These are phyloP conservation scores for Micromys minutus DNA, from an alignment of 2,113 vertebrate genomes.

Conservation along the genomic window DNA sequence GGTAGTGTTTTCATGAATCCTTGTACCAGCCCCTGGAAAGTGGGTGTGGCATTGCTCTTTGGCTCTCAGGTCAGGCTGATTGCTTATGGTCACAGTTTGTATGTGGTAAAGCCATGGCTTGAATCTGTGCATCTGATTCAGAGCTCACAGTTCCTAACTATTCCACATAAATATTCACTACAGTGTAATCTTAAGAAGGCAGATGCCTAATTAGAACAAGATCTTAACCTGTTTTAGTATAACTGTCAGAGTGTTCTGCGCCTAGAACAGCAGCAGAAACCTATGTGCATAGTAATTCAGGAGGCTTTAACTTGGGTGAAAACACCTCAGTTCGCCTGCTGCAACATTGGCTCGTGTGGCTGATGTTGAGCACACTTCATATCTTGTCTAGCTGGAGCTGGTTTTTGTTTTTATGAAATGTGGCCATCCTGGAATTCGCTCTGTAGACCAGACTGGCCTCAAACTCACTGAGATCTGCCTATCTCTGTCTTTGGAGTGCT, in stretches of 20 bases:
- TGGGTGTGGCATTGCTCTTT: not conserved
- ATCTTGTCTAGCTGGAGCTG: not conserved
- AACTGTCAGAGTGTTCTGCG: not conserved
- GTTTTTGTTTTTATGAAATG: not conserved
- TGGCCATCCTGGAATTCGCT: not conserved
- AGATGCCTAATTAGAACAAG: not conserved
- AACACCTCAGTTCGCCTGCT: not conserved
- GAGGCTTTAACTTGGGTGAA: not conserved
- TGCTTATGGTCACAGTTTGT: not conserved
- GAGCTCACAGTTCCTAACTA: not conserved
- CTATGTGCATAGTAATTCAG: not conserved
- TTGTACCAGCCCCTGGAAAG: not conserved
- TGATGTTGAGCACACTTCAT: not conserved
- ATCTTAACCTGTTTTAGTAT: conserved; percentile 19
- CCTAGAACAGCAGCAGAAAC: not conserved
- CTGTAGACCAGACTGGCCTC: not conserved
- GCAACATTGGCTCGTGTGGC: not conserved
- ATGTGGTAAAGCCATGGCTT: not conserved
- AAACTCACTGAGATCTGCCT: not conserved
- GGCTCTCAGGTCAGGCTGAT: not conserved
- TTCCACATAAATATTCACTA: not conserved
- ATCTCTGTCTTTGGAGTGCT: not conserved
- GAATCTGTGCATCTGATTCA: not conserved
- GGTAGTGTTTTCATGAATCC: not conserved
- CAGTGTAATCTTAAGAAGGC: not conserved